Conservation (phyloP, 2,797 vertebrate genomes). For the Nyctibius grandis region DNA sequence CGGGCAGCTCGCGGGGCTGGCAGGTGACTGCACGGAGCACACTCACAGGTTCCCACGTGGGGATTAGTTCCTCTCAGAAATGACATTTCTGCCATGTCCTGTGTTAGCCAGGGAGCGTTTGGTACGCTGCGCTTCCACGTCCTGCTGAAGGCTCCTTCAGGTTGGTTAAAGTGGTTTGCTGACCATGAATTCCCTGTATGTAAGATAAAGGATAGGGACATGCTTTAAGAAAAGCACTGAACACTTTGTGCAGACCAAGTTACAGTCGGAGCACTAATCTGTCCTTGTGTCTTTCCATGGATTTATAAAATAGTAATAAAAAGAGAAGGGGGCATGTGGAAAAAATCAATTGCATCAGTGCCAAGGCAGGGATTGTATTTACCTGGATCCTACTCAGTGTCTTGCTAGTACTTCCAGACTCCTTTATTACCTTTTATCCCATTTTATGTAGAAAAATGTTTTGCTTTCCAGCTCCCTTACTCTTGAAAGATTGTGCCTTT, state of each 20-base stretch:
- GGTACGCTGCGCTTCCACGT: neutral
- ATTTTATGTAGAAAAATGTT: neutral
- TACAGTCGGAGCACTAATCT: neutral
- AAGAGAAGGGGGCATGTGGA: neutral
- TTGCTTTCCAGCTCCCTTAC: neutral
- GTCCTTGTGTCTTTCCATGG: fast-evolving
- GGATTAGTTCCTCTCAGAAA: neutral
- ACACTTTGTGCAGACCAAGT: neutral
- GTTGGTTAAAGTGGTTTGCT: neutral
- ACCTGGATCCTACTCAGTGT: neutral
- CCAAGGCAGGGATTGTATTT: neutral
- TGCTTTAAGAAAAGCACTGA: neutral
- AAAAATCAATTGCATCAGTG: neutral
- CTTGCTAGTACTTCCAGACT: neutral
- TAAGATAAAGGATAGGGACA: neutral
- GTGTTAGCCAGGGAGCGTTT: neutral
- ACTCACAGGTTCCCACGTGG: neutral
- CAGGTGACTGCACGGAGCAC: neutral
- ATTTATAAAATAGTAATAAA: neutral
- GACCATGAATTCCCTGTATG: neutral
- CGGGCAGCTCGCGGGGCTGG: neutral
- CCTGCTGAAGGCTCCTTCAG: neutral
- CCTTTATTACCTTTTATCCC: neutral
- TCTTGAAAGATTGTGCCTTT: neutral
- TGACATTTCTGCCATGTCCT: neutral